These are phyloP conservation scores for Rhinella marina DNA, from an alignment of 2,797 vertebrate species.

Conservation along the genomic window DNA sequence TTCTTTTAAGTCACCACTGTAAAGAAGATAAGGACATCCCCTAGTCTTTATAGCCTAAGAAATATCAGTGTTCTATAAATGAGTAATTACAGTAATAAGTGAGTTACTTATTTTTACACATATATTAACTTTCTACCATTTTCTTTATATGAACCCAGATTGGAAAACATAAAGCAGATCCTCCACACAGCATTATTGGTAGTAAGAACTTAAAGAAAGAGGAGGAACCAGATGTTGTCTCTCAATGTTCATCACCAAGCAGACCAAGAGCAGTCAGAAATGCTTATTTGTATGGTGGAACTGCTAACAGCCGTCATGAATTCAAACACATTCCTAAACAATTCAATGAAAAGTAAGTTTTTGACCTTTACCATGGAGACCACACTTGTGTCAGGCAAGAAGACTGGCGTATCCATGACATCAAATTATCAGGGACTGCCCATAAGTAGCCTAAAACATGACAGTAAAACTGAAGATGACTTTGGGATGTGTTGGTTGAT, in stretches of 20 bases:
- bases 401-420: background rate
- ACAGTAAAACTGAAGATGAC: no score
- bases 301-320: constrained; percentile 89
- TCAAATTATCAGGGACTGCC: background rate
- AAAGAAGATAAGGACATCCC: no score
- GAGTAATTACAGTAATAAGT: background rate
- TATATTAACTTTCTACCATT: background rate
- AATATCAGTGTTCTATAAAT: no score
- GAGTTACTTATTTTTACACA: background rate
- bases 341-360: constrained; percentile 82
- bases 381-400: background rate
- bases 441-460: background rate
- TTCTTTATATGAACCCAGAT: constrained; percentile 73
- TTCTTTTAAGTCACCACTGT: no score
- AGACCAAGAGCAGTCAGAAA: constrained; percentile 76
- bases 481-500: no score
- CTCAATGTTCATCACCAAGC: constrained; percentile 79
- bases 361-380: background rate
- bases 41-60: no score
- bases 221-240: constrained; percentile 65
- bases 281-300: constrained; percentile 84
- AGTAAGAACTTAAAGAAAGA: constrained; percentile 72
- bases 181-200: constrained; percentile 71
- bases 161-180: constrained; percentile 77
- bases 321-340: constrained; percentile 80